Evolutionary conservation across 2,888 invertebrate species (phyloP).

Genomic region (Drosophila austrosaltans): DNA sequence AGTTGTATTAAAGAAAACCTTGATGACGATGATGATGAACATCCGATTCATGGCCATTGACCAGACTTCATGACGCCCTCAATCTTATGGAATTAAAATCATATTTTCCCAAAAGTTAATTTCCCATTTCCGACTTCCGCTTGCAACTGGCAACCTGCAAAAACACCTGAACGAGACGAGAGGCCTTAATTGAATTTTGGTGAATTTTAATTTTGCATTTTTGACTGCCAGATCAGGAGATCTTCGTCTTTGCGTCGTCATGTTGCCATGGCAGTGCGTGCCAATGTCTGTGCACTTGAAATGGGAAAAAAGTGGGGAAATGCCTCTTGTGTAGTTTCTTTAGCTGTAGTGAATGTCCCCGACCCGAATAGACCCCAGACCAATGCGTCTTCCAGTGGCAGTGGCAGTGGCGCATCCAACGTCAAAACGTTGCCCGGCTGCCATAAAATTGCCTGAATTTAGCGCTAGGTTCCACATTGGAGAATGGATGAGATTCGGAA

Average conservation of each 20-base stretch:
- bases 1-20: background rate
- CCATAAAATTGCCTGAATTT: constrained; percentile 80
- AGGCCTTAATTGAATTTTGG: constrained; percentile 64
- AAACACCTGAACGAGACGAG: background rate
- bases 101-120: constrained; percentile 45
- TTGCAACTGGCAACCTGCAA: constrained; percentile 35
- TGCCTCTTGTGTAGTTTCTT: constrained; percentile 25
- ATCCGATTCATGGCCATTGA: constrained; percentile 44
- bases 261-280: constrained; percentile 24
- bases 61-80: constrained; percentile 71
- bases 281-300: constrained; percentile 67
- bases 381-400: constrained; percentile 72
- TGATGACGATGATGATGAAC: background rate
- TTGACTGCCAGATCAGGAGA: constrained; percentile 35
- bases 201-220: constrained; percentile 25
- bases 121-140: constrained; percentile 49
- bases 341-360: constrained; percentile 20
- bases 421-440: constrained; percentile 66
- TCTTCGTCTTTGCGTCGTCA: constrained; percentile 8
- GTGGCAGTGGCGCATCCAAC: constrained; percentile 48
- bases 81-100: constrained; percentile 23
- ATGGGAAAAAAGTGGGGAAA: constrained; percentile 37
- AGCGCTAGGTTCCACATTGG: constrained; percentile 62
- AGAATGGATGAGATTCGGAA: constrained; percentile 21
- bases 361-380: constrained; percentile 54